Base-by-base conservation (phyloP, 2,888 invertebrate genomes). In the Melipona bicolor region DNA sequence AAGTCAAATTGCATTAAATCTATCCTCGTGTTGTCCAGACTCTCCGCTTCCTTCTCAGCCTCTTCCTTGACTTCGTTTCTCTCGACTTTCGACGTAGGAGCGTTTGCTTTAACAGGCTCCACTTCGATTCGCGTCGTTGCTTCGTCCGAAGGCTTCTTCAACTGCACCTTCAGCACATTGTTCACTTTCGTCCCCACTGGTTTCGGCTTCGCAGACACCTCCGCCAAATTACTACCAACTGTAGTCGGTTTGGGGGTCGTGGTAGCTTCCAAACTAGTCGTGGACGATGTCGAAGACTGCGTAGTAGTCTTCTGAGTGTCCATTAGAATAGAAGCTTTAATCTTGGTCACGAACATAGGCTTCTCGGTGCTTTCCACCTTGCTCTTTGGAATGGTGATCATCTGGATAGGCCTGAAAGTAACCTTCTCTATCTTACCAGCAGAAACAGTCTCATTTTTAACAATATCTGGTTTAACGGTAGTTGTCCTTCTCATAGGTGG, bases 311-410 rank as follows among this genome's bases (percentile, higher is more conserved):
- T 96, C 84, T 95, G 95, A 0, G 95, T 95, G 88, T 95, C 95
- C 52, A 95, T 95, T 13, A 96, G 90, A 43, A 96, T 95, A 0
- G 96, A 96, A 11, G 96, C 96, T 90, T 96, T 96, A 24, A 96
- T 94, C 94, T 96, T 96, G 4, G 96, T 96, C 61, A 95, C 80
- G 70, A 94, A 94, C 70, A 91, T 87, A 0, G 94, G 92, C 52
- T 89, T 92, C 6, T 94, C 92, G 0, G 90, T 91, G 21, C 27
- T 79, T 0, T 91, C 92, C 4, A 77, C 59, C 27, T 87, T 83
- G 67, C 56, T 83, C 79, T 92, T 93, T 62, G 90, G 88, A 0
- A 89, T 91, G 6, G 90, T 90, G 61, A 91, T 89, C 80, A 91
- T 88, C 17, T 89, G 90, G 5, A 92, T 79, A 0, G 94, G 94